A percentile compares a stretch with the other conserved stretches of the same genome.
These are phyloP conservation scores for Drosophila fulvimacula DNA, from an alignment of 2,888 invertebrate genomes.

Conservation along the genomic window DNA sequence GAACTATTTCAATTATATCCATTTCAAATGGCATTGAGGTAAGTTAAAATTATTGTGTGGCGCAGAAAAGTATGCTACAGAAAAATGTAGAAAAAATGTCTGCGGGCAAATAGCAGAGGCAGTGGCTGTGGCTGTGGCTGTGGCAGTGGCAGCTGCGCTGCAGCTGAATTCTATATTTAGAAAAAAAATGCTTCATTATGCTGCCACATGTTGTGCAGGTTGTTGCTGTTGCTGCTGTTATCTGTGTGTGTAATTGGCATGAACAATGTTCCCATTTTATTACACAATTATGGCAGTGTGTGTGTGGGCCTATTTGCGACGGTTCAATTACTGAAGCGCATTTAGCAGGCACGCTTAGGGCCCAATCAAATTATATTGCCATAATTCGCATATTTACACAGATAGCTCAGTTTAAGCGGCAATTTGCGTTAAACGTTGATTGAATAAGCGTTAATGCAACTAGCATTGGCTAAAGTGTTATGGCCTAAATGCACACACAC, in stretches of 20 bases:
- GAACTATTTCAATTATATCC: not conserved
- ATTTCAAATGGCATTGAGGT: not conserved
- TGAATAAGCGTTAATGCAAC: constrained; percentile 67
- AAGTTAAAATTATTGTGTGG: not conserved
- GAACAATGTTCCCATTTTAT: constrained; percentile 15
- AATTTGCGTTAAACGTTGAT: constrained; percentile 66
- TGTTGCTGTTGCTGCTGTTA: not conserved
- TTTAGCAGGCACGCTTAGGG: constrained; percentile 32
- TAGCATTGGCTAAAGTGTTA: constrained; percentile 34
- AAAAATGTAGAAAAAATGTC: constrained; percentile 10
- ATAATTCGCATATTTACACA: constrained; percentile 44
- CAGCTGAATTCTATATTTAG: constrained; percentile 32
- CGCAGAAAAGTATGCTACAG: constrained; percentile 35
- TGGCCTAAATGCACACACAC: constrained; percentile 7
- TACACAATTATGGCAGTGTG: constrained; percentile 8
- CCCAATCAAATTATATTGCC: constrained; percentile 59
- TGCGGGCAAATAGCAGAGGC: not conserved
- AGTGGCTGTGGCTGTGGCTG: not conserved
- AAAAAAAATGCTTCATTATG: constrained; percentile 16
- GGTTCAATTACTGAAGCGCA: constrained; percentile 27
- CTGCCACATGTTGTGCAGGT: constrained; percentile 5
- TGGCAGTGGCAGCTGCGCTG: constrained; percentile 2
- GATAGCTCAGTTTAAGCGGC: constrained; percentile 58
- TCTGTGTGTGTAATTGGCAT: constrained; percentile 24
- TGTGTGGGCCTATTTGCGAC: constrained; percentile 1